Evolutionary conservation across 2,888 invertebrate species (phyloP).

Genomic region (Lucinisca nassula): DNA sequence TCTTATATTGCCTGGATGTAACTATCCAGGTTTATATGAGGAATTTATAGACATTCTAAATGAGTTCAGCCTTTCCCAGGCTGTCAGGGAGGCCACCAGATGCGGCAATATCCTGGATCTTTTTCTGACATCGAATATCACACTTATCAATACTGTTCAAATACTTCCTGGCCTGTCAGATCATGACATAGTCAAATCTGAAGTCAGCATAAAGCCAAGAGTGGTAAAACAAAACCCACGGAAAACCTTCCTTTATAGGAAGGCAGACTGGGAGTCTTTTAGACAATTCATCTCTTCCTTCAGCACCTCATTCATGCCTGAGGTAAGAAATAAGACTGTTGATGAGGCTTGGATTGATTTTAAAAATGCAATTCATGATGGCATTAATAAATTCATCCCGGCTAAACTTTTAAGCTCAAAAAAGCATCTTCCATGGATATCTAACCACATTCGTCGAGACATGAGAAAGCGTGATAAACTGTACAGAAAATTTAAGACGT

Average conservation of each 20-base stretch:
- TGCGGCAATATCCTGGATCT: background rate
- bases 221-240: background rate
- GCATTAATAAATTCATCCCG: background rate
- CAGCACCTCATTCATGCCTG: background rate
- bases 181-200: background rate
- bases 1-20: background rate
- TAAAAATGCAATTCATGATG: background rate
- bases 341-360: background rate
- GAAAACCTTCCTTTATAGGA: background rate
- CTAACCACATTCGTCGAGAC: too few species aligned
- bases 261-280: background rate
- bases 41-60: background rate
- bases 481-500: too few species aligned
- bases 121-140: background rate
- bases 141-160: constrained; percentile 11
- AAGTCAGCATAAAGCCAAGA: background rate
- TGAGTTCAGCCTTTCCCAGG: background rate
- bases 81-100: background rate
- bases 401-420: background rate
- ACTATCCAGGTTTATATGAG: background rate
- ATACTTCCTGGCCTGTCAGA: constrained; percentile 10
- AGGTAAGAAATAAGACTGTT: background rate
- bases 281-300: background rate
- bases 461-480: too few species aligned
- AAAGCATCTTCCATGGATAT: too few species aligned